A percentile compares a stretch with the other conserved stretches of the same genome.
These are phyloP conservation scores for Lasioglossum albipes DNA, from an alignment of 1,140 invertebrate species.

Conservation along the genomic window DNA sequence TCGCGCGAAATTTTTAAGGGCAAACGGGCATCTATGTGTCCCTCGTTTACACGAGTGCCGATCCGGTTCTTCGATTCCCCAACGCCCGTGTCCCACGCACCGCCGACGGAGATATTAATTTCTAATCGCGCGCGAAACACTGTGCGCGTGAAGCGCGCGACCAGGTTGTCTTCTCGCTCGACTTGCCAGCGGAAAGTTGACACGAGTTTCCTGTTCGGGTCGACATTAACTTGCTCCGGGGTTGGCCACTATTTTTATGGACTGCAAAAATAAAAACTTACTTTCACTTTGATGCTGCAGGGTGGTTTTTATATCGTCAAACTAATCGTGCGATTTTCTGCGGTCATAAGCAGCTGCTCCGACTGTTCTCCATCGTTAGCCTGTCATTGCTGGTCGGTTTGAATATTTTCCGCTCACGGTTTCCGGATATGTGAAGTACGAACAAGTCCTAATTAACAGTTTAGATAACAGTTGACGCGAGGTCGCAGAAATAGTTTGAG, in stretches of 20 bases:
- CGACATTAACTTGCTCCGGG: not conserved
- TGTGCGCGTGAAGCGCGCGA: not conserved
- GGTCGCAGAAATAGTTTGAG: too few species aligned
- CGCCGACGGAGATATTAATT: not conserved
- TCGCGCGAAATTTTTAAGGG: constrained; percentile 45
- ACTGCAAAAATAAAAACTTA: not conserved
- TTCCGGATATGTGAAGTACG: too few species aligned
- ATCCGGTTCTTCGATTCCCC: not conserved
- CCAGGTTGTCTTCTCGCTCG: not conserved
- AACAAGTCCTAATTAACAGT: too few species aligned
- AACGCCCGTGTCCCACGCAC: not conserved
- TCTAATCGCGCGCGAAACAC: not conserved
- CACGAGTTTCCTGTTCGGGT: not conserved
- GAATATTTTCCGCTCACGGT: too few species aligned
- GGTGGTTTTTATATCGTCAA: too few species aligned
- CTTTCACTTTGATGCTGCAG: not conserved
- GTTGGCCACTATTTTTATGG: constrained; percentile 23
- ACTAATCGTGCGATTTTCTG: not conserved
- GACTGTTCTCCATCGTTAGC: too few species aligned
- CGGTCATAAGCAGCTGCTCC: not conserved
- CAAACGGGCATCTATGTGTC: not conserved
- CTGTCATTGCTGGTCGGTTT: too few species aligned
- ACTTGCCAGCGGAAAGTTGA: not conserved
- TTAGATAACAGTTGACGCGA: too few species aligned
- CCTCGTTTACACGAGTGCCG: not conserved